Conservation (phyloP, 2,113 vertebrate species). For the Tamias sibiricus region DNA sequence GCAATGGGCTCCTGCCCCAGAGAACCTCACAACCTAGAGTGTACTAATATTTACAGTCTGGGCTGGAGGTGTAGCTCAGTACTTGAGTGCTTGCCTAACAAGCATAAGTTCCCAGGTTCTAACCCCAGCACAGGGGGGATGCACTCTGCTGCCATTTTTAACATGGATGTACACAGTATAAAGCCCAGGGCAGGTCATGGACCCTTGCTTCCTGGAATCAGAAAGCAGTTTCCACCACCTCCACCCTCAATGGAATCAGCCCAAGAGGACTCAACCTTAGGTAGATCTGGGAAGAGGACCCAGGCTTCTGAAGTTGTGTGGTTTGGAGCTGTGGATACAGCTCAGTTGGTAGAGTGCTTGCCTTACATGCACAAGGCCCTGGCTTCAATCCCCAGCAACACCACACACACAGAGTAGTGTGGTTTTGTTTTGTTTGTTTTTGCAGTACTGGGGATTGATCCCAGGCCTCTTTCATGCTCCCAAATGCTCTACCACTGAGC, state of each 20-base stretch:
- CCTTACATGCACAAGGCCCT: too few species aligned
- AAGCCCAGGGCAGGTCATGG: not conserved
- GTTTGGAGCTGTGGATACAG: too few species aligned
- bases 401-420: too few species aligned
- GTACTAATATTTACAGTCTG: not conserved
- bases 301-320: not conserved
- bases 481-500: too few species aligned
- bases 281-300: not conserved
- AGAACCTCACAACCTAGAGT: not conserved
- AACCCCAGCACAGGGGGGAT: not conserved
- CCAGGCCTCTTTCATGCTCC: too few species aligned
- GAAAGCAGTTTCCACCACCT: not conserved
- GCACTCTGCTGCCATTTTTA: not conserved
- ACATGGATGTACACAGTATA: not conserved
- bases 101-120: not conserved
- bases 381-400: too few species aligned
- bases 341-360: too few species aligned
- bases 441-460: too few species aligned
- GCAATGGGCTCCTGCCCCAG: not conserved
- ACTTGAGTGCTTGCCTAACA: not conserved
- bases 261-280: not conserved
- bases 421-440: too few species aligned
- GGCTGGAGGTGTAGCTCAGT: not conserved
- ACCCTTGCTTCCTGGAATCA: not conserved
- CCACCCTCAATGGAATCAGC: not conserved